These are phyloP conservation scores for Sphaeridia pumilis DNA, from an alignment of 2,888 invertebrate genomes.

Conservation along the genomic window DNA sequence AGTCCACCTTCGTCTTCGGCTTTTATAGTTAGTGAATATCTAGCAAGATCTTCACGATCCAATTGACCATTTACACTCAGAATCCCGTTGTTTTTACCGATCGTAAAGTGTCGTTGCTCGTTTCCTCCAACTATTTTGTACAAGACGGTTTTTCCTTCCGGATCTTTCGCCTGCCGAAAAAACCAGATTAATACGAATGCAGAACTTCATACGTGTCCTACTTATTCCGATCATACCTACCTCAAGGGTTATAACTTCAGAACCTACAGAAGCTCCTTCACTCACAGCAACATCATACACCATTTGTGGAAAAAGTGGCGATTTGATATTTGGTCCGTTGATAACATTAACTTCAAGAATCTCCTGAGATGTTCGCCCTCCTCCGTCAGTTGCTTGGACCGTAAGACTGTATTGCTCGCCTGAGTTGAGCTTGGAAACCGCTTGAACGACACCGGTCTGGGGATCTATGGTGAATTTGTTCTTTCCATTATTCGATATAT, in stretches of 20 bases:
- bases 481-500: constrained; percentile 79
- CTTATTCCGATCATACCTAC: constrained; percentile 18
- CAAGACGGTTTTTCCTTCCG: constrained; percentile 51
- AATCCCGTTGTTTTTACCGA: constrained; percentile 75
- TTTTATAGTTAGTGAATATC: constrained; percentile 70
- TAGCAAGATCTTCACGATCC: constrained; percentile 76
- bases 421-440: constrained; percentile 65
- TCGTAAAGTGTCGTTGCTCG: constrained; percentile 73
- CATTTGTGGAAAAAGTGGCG: constrained; percentile 68
- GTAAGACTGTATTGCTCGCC: constrained; percentile 84
- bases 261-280: constrained; percentile 66
- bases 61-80: constrained; percentile 72
- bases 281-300: constrained; percentile 78
- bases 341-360: constrained; percentile 74
- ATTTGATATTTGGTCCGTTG: constrained; percentile 67
- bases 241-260: constrained; percentile 37
- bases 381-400: constrained; percentile 63
- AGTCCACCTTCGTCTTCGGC: constrained; percentile 77
- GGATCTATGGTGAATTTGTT: constrained; percentile 75
- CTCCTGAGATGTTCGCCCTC: constrained; percentile 68
- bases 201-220: no score
- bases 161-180: constrained; percentile 26
- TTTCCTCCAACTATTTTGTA: constrained; percentile 82
- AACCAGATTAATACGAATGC: constrained; percentile 2
- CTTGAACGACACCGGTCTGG: constrained; percentile 59